Base-by-base conservation (phyloP, 2,113 vertebrate genomes). In the Oceanites oceanicus region DNA sequence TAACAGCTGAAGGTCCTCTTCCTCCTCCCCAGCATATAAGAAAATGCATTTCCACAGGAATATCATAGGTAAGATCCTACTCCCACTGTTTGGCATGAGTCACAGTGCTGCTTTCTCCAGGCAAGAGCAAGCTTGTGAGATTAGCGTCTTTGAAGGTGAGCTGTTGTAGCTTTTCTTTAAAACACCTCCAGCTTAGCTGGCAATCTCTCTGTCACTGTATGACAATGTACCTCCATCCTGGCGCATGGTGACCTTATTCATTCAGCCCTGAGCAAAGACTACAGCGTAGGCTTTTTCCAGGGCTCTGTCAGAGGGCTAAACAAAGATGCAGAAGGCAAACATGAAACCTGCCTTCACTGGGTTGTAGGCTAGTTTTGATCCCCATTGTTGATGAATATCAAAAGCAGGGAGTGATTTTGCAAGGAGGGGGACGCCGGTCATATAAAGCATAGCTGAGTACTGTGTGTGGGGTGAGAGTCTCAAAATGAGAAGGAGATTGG, bases 41-140 rank as follows among this genome's bases (percentile, higher is more conserved):
- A 79, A 94, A 92, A 80, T 7, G 10, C 21, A n/a, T 92, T 90
- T 75, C 78, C 42, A 66, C 44, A 66, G 65, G 34, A 77, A 42
- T 2, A 2, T 45, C 34, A 15, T 0, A 2, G 34, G 12, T 45
- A 42, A 58, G 59, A 53, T n/a, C 23, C 22, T 6, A 0, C 59
- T 86, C 22, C 50, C 11, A 6, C 14, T 47, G 3, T 71, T 61
- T 30, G 22, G 16, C 7, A 1, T 2, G 13, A 65, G 22, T 32
- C n/a, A 68, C 36, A 25, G 21, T 20, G 15, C 38, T 73, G 59
- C 55, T 88, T 66, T 79, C n/a, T 78, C 71, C 45, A 65, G 42
- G 58, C 25, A 78, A 70, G 12, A 62, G 9, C 23, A 87, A 78
- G n/a, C 0, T 0, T 65, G 30, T 10, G 4, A 52, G 55, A 53